A percentile compares a stretch with the other conserved stretches of the same genome.
Conservation (phyloP, 2,888 invertebrate species). For the Tenthredo notha region DNA sequence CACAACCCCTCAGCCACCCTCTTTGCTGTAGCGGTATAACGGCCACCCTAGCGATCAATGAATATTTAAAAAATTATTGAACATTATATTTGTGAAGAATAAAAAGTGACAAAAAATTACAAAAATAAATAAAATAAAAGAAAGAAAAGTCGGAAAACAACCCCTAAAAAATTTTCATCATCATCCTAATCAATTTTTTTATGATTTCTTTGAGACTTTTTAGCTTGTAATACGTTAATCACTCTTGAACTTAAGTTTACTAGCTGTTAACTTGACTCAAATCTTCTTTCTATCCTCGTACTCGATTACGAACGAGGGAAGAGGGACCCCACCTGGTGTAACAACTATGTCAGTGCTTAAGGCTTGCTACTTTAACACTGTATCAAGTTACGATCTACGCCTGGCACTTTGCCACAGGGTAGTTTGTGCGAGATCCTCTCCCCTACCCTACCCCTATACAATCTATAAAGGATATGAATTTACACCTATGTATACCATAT, state of each 20-base stretch:
- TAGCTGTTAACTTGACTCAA: conserved; percentile 9
- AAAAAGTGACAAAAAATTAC: too few relatives aligned
- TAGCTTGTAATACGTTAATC: not conserved
- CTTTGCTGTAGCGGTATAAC: not conserved
- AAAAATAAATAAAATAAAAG: not conserved
- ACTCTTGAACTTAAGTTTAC: conserved; percentile 17
- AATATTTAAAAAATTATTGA: not conserved
- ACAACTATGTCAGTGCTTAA: conserved; percentile 41
- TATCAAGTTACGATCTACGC: conserved; percentile 32
- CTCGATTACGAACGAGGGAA: conserved; percentile 7
- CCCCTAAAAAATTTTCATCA: not conserved
- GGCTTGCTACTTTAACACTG: conserved; percentile 28
- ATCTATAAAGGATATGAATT: not conserved
- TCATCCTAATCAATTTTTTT: not conserved
- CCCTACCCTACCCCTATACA: too few relatives aligned
- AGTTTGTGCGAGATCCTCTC: not conserved
- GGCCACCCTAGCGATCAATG: not conserved
- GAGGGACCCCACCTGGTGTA: conserved; percentile 31
- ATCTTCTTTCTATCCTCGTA: conserved; percentile 24
- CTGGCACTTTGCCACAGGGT: conserved; percentile 19
- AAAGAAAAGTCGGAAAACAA: not conserved
- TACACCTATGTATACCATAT: not conserved
- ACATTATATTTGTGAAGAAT: not conserved
- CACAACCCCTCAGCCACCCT: not conserved
- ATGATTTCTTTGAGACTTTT: not conserved